Percentiles rank a stretch among this genome's conserved stretches.
Evolutionary conservation across 2,888 invertebrate genomes (phyloP).

Genomic region (Hydrotaea cyrtoneurina): DNA sequence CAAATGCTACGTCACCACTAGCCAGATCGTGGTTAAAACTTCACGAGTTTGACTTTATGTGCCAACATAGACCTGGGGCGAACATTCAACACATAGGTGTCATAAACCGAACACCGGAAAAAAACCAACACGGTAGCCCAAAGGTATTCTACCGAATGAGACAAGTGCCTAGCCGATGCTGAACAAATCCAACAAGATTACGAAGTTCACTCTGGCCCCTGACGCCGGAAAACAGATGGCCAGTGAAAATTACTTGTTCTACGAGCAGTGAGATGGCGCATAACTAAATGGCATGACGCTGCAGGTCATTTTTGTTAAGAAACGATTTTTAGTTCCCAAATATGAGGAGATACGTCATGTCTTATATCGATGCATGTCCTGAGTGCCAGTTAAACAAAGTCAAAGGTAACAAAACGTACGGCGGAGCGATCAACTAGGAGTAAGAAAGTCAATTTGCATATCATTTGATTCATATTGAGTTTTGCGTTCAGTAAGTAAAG

Average conservation of each 20-base stretch:
- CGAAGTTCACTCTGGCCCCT: too few species aligned
- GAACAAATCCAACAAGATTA: too few species aligned
- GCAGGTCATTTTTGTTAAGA: conserved; percentile 66
- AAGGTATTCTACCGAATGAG: not conserved
- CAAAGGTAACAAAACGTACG: conserved; percentile 59
- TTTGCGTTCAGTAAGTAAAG: conserved; percentile 64
- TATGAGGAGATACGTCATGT: conserved; percentile 66
- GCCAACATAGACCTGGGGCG: not conserved
- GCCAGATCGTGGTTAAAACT: too few species aligned
- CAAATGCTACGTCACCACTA: too few species aligned
- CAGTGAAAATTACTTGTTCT: conserved; percentile 64
- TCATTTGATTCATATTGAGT: conserved; percentile 57
- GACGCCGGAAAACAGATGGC: not conserved
- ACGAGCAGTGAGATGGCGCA: conserved; percentile 59
- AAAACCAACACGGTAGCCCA: not conserved
- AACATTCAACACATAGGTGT: not conserved
- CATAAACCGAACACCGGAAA: not conserved
- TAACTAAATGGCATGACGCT: conserved; percentile 66
- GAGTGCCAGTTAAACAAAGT: conserved; percentile 65
- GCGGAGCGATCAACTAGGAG: conserved; percentile 58
- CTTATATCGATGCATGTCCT: conserved; percentile 62
- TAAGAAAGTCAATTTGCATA: conserved; percentile 58
- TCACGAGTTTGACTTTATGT: conserved; percentile 42
- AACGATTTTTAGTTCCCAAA: conserved; percentile 68
- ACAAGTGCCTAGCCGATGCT: too few species aligned